Conservation (phyloP, 2,797 vertebrate genomes). For the Gymnodraco acuticeps region DNA sequence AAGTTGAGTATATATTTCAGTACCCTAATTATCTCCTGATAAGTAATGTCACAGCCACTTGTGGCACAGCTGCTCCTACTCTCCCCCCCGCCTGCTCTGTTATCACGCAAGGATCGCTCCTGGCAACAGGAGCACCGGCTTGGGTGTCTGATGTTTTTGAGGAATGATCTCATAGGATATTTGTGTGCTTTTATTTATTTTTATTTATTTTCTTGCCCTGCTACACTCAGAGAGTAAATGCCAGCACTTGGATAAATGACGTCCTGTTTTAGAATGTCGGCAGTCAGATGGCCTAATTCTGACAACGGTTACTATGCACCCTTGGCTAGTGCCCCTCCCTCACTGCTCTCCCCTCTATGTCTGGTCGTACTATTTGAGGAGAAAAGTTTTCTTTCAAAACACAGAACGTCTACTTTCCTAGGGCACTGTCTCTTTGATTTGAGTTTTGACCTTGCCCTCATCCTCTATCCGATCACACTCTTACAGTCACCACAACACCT, state of each 20-base stretch:
- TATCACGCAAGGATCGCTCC: constrained; percentile 53
- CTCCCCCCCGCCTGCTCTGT: constrained; percentile 1
- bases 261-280: constrained; percentile 72
- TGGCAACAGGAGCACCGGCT: constrained; percentile 44
- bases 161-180: constrained; percentile 80
- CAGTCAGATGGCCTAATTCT: constrained; percentile 79
- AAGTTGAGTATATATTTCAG: constrained; percentile 42
- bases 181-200: constrained; percentile 51
- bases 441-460: constrained; percentile 13
- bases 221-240: constrained; percentile 65
- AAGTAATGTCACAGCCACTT: constrained; percentile 54
- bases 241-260: constrained; percentile 73
- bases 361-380: constrained; percentile 14
- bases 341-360: constrained; percentile 27
- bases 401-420: constrained; percentile 25
- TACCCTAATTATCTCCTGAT: constrained; percentile 38
- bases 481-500: constrained; percentile 37
- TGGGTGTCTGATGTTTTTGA: constrained; percentile 64
- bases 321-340: constrained; percentile 38
- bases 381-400: constrained; percentile 52
- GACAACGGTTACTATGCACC: constrained; percentile 78
- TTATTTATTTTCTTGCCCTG: constrained; percentile 19
- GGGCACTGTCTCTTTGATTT: constrained; percentile 31
- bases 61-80: constrained; percentile 54
- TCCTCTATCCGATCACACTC: constrained; percentile 9